Evolutionary conservation across 2,113 vertebrate species (phyloP).

Genomic region (Gnathonemus longibarbis): DNA sequence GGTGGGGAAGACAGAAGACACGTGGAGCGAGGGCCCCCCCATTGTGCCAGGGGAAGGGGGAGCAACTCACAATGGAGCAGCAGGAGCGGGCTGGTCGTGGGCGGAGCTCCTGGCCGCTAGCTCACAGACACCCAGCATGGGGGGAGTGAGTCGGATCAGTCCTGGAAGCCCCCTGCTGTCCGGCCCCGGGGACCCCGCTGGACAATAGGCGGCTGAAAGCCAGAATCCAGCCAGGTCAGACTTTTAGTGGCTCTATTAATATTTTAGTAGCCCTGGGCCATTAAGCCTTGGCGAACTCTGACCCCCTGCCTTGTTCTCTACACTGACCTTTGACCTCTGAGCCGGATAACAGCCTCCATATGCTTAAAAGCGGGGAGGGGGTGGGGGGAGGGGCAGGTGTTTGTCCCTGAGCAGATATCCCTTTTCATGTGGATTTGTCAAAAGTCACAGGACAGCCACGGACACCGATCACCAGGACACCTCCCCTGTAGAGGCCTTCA

Average conservation of each 20-base stretch:
- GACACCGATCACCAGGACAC: neutral
- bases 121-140: slow-evolving; percentile 17
- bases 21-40: neutral
- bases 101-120: neutral
- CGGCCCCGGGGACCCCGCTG: neutral
- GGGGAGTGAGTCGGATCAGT: neutral
- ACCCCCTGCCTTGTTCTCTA: slow-evolving; percentile 22
- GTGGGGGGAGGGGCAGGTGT: neutral
- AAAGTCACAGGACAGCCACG: neutral
- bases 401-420: neutral
- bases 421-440: neutral
- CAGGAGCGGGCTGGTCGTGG: neutral
- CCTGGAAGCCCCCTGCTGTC: neutral
- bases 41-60: neutral
- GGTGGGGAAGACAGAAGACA: neutral
- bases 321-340: slow-evolving; percentile 12
- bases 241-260: slow-evolving; percentile 20
- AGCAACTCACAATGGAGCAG: neutral
- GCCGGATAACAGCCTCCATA: neutral
- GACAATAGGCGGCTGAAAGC: slow-evolving; percentile 8
- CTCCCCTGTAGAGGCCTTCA: neutral
- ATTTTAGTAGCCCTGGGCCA: slow-evolving; percentile 22
- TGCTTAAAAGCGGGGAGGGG: neutral
- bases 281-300: slow-evolving; percentile 14
- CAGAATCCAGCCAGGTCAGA: neutral